Base-by-base conservation (phyloP, 53 echinoderm and acorn worm species). In the Echinarachnius parma region DNA sequence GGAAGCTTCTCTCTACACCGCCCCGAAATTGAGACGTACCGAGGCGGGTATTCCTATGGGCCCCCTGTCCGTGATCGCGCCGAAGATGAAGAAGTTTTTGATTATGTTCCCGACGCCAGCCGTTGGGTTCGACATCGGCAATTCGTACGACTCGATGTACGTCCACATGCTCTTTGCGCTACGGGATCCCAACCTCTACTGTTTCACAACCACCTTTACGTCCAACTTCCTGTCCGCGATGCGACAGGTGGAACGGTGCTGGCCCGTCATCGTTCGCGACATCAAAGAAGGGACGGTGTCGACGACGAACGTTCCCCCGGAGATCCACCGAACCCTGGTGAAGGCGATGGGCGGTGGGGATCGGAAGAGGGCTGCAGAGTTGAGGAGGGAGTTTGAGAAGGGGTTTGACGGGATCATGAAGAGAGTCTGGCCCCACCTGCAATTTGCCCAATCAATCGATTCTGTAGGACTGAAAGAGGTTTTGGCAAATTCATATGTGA, bases 341-440 rank as follows among this genome's bases (percentile, higher is more conserved):
- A 28, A 13, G 22, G 46, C 32, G 5, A 32, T 80, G 25, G 80
- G 60, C 21, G 23, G 32, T 16, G 80, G 80, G 5, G 77, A 89
- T 36, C 34, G 28, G 48, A 46, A 53, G 28, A 67, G 84, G 37
- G 82, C 78, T 2, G 31, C 61, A 10, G 78, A 86, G 47, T 46
- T 90, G 21, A 75, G 60, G 36, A 52, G 4, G 50, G 86, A 90
- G 57, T 90, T 83, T 23, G 61, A 86, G 57, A 82, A 65, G 49
- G 90, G 90, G 2, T 90, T 86, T 30, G 82, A 79, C 3, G 82
- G 86, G 3, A 90, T 90, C 59, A 54, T 81, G 21, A 65, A 54
- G 70, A 80, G 90, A 30, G 82, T 90, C 21, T 90, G 90, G 90
- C 90, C 90, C 28, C 45, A 78, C 32, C 60, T 90, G 21, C 32